Evolutionary conservation across 1,140 invertebrate species (phyloP).

Genomic region (Danaus melanippus): DNA sequence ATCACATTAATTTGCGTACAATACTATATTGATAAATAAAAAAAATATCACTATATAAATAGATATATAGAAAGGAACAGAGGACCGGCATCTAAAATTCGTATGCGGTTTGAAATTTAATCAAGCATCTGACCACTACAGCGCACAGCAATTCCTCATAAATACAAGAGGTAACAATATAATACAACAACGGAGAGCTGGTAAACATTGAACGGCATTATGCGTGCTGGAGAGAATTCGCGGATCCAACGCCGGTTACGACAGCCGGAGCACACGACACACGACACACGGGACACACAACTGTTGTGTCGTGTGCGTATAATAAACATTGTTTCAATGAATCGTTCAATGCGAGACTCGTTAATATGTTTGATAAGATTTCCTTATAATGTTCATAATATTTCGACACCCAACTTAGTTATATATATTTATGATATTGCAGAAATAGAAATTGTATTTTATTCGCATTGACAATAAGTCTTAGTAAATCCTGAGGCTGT

Average conservation of each 20-base stretch:
- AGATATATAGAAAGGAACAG: constrained; percentile 9
- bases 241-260: constrained; percentile 40
- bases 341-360: no score
- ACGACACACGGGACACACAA: no score
- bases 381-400: no score
- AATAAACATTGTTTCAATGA: no score
- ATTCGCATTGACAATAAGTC: no score
- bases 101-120: constrained; percentile 49
- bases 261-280: constrained; percentile 26
- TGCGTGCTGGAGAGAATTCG: constrained; percentile 39
- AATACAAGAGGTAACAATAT: constrained; percentile 23
- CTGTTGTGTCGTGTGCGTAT: constrained; percentile 19
- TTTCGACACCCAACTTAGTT: no score
- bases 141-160: constrained; percentile 38
- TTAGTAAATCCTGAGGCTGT: no score
- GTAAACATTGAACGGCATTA: constrained; percentile 47
- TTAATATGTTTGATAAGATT: no score
- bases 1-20: no score
- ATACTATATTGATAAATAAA: background rate
- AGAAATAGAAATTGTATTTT: no score
- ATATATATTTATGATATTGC: no score
- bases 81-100: constrained; percentile 32
- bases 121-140: constrained; percentile 41
- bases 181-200: constrained; percentile 33
- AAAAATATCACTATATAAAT: background rate